Percentiles rank a stretch among this genome's conserved stretches.
Conservation (phyloP, 2,888 invertebrate genomes). For the Hymenopus coronatus region DNA sequence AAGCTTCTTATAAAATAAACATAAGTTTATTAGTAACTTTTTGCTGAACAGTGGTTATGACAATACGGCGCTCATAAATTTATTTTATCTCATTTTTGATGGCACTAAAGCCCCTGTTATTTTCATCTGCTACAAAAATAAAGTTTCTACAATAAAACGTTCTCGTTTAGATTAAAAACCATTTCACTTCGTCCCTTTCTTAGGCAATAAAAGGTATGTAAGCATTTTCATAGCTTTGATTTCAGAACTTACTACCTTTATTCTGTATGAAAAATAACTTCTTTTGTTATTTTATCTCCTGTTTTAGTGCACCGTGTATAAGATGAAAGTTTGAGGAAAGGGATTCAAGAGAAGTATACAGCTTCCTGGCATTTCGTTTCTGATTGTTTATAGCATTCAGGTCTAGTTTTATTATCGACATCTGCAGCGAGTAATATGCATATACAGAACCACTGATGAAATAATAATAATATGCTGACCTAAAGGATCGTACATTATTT, state of each 20-base stretch:
- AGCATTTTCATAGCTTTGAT: background rate
- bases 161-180: background rate
- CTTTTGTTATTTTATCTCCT: background rate
- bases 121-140: background rate
- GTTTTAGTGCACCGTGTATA: background rate
- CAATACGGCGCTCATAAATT: too few species aligned
- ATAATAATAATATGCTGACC: too few species aligned
- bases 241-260: background rate
- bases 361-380: background rate
- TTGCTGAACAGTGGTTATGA: too few species aligned
- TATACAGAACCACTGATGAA: too few species aligned
- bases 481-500: too few species aligned
- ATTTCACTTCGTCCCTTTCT: background rate
- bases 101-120: background rate
- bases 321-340: background rate
- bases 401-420: background rate
- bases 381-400: background rate
- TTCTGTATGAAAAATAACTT: background rate
- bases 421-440: too few species aligned
- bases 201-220: background rate
- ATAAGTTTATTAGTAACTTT: too few species aligned
- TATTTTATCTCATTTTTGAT: too few species aligned
- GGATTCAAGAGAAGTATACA: too few species aligned
- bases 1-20: too few species aligned
- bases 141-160: background rate